A percentile compares a stretch with the other conserved stretches of the same genome.
These are phyloP conservation scores for Dipodomys merriami DNA, from an alignment of 2,113 vertebrate genomes.

Conservation along the genomic window DNA sequence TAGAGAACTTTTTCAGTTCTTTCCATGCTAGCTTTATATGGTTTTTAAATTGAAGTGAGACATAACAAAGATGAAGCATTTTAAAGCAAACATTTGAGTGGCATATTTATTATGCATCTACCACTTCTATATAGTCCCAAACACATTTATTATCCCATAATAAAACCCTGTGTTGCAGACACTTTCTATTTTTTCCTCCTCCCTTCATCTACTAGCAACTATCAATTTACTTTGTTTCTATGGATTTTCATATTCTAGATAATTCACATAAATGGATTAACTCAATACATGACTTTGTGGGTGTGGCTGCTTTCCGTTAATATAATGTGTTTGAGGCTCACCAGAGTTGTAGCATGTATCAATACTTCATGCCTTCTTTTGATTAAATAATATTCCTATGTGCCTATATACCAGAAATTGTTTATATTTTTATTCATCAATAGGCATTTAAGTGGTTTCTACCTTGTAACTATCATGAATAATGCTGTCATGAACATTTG, in stretches of 20 bases:
- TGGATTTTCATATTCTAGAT: no score
- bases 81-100: not conserved
- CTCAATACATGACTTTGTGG: not conserved
- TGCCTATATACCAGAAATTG: not conserved
- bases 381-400: not conserved
- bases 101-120: not conserved
- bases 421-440: not conserved
- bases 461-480: not conserved
- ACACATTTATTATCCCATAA: slow-evolving; percentile 9
- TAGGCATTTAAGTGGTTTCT: not conserved
- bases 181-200: slow-evolving; percentile 7
- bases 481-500: not conserved
- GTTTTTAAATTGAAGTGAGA: slow-evolving; percentile 2
- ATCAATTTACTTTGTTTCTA: slow-evolving; percentile 14
- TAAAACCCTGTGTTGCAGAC: slow-evolving; percentile 2
- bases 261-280: no score
- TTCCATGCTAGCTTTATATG: not conserved
- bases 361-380: not conserved
- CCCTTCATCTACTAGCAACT: not conserved
- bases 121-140: not conserved
- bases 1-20: not conserved
- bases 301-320: not conserved
- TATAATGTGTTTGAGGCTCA: not conserved
- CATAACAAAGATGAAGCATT: slow-evolving; percentile 35
- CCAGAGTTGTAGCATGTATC: not conserved